Percentiles rank a stretch among this genome's conserved stretches.
Evolutionary conservation across 1,140 invertebrate species (phyloP).

Genomic region (Cydia fagiglandana): DNA sequence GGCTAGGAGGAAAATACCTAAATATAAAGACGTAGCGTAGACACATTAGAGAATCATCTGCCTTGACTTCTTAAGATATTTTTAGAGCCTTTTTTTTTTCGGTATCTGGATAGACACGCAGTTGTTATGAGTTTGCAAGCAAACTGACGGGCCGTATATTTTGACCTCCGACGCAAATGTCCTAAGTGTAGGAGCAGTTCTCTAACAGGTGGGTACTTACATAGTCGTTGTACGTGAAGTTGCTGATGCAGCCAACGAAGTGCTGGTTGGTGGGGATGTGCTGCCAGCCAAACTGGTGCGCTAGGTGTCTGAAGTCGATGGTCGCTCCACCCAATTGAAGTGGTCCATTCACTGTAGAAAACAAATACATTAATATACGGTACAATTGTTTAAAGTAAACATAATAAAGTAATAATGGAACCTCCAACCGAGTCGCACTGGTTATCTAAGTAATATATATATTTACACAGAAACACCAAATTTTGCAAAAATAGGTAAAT

Average conservation of each 20-base stretch:
- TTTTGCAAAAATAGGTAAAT: too few species aligned
- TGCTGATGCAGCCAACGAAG: conserved; percentile 92
- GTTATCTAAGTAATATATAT: too few species aligned
- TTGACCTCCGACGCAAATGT: not conserved
- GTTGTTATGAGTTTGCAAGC: not conserved
- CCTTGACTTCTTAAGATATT: too few species aligned
- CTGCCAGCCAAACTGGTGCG: conserved; percentile 82
- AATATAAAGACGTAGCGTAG: too few species aligned
- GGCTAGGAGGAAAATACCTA: too few species aligned
- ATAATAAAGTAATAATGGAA: too few species aligned
- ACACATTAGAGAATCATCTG: too few species aligned
- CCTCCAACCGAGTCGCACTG: too few species aligned
- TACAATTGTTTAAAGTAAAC: not conserved
- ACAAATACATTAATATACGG: conserved; percentile 34
- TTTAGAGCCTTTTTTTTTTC: too few species aligned
- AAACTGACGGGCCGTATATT: too few species aligned
- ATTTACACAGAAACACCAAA: too few species aligned
- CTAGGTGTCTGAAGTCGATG: conserved; percentile 81
- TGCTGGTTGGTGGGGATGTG: conserved; percentile 82
- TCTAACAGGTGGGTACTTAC: conserved; percentile 65
- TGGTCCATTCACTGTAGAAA: conserved; percentile 86
- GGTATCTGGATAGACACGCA: too few species aligned
- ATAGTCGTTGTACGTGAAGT: conserved; percentile 89
- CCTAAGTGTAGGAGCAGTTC: not conserved
- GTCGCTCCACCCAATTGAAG: conserved; percentile 91